Conservation (phyloP, 2,797 vertebrate species). For the Cephalopachus bancanus region DNA sequence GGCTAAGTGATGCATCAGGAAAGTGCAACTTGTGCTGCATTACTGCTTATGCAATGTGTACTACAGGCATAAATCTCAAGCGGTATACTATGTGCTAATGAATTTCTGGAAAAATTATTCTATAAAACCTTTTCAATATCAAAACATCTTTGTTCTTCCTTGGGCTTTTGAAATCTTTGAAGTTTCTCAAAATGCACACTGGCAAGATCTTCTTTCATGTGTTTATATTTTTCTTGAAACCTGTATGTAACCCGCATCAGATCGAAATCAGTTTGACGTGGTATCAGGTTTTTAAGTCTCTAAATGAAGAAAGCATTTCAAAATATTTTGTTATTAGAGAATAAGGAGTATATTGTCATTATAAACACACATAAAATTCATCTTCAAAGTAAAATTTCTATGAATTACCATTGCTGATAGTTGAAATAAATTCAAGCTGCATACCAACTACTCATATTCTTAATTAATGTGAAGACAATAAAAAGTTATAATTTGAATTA, state of each 20-base stretch:
- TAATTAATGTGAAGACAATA: not conserved
- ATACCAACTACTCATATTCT: not conserved
- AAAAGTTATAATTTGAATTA: not conserved
- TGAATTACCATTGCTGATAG: not conserved
- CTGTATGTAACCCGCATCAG: conserved; percentile 90
- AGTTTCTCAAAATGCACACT: conserved; percentile 83
- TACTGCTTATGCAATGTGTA: conserved; percentile 50
- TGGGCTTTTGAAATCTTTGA: conserved; percentile 86
- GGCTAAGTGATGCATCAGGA: not conserved
- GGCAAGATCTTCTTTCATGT: conserved; percentile 84
- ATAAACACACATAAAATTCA: conserved; percentile 22
- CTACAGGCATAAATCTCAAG: not conserved
- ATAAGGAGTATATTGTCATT: not conserved
- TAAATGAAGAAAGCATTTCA: conserved; percentile 84
- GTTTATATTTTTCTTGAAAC: conserved; percentile 89
- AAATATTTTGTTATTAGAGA: conserved; percentile 71
- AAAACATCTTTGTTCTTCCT: conserved; percentile 88
- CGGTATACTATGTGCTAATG: not conserved
- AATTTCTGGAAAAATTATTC: conserved; percentile 51
- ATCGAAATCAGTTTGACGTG: conserved; percentile 89
- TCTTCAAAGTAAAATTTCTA: conserved; percentile 41
- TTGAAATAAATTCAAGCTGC: conserved; percentile 36
- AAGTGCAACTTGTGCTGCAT: not conserved
- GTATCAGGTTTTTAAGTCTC: conserved; percentile 90
- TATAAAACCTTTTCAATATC: conserved; percentile 89